Conservation (phyloP, 2,797 vertebrate genomes). For the Lacerta bilineata region DNA sequence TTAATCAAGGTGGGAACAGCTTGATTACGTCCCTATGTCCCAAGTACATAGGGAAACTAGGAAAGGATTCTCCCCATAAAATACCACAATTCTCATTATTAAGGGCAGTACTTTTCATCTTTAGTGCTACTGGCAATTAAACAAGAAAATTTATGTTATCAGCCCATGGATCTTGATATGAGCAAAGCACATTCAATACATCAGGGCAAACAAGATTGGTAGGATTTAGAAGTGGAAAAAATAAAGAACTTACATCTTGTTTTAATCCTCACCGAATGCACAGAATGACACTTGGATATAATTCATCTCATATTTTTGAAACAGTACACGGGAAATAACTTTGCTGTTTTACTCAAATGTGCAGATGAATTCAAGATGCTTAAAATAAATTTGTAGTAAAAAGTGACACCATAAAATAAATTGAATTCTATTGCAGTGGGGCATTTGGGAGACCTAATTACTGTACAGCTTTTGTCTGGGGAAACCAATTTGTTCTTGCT, state of each 20-base stretch:
- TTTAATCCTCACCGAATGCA: conserved; percentile 71
- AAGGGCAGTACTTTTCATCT: conserved; percentile 76
- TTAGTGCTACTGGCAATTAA: conserved; percentile 71
- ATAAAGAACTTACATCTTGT: conserved; percentile 69
- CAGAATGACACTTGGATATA: conserved; percentile 58
- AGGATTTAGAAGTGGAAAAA: conserved; percentile 76
- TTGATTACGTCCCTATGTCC: not conserved
- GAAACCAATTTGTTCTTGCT: conserved; percentile 58
- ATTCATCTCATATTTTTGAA: conserved; percentile 57
- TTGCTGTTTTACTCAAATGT: conserved; percentile 71
- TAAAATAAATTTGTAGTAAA: conserved; percentile 63
- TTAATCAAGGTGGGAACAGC: conserved; percentile 22
- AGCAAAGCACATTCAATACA: conserved; percentile 72
- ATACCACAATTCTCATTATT: conserved; percentile 32
- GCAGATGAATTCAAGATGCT: conserved; percentile 62
- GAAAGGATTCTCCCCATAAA: conserved; percentile 51
- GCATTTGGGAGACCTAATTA: conserved; percentile 61
- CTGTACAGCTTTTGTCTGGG: conserved; percentile 54
- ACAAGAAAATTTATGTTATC: conserved; percentile 75
- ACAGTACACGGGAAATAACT: conserved; percentile 71
- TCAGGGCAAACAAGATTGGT: conserved; percentile 68
- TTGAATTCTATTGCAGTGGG: conserved; percentile 66
- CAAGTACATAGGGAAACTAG: conserved; percentile 54
- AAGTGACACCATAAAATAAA: conserved; percentile 69
- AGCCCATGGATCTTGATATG: conserved; percentile 65